These are phyloP conservation scores for Brenthis ino DNA, from an alignment of 2,888 invertebrate species.

Conservation along the genomic window DNA sequence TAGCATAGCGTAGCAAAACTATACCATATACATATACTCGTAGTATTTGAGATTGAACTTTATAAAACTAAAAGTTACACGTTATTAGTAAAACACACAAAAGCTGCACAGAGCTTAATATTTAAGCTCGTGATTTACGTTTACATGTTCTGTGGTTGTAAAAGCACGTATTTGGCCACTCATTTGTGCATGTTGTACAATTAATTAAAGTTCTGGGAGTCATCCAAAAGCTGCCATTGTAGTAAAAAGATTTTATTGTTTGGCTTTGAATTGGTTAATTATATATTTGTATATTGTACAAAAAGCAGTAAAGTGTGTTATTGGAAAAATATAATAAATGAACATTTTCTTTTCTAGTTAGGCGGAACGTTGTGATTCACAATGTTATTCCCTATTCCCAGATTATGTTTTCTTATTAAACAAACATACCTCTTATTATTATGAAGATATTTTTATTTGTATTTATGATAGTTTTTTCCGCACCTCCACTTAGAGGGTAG, in stretches of 20 bases:
- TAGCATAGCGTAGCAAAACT: no score
- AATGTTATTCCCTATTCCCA: no score
- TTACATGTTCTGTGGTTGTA: slow-evolving; percentile 4
- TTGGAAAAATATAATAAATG: no score
- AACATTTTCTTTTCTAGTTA: no score
- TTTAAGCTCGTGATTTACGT: slow-evolving; percentile 13
- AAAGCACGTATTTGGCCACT: slow-evolving; percentile 10
- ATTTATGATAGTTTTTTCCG: no score
- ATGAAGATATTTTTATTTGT: no score
- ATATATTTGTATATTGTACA: not conserved
- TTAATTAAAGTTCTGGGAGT: slow-evolving; percentile 17
- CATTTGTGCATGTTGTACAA: slow-evolving; percentile 12
- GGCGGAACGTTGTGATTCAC: no score
- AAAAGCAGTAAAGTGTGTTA: not conserved
- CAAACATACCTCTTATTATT: no score
- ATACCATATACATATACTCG: no score
- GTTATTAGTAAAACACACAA: not conserved
- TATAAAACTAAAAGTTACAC: not conserved
- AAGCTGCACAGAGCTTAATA: slow-evolving; percentile 4
- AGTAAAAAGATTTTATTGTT: not conserved
- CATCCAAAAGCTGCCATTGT: not conserved
- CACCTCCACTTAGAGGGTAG: no score
- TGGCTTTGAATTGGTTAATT: not conserved
- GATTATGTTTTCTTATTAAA: no score
- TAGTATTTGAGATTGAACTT: no score